Evolutionary conservation across 2,888 invertebrate species (phyloP).

Genomic region (Tetragnatha montana): DNA sequence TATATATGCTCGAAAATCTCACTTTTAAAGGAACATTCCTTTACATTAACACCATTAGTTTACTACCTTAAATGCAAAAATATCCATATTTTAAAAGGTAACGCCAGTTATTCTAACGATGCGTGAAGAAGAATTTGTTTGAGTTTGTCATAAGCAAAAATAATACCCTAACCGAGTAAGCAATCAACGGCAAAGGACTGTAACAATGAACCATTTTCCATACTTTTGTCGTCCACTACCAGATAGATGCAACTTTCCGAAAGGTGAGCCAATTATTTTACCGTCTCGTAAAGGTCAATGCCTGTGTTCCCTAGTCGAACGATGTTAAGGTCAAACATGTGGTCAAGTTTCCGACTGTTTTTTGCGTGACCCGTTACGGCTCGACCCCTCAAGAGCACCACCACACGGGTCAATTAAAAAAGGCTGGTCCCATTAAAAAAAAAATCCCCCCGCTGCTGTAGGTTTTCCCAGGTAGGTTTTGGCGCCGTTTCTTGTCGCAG

Average conservation of each 20-base stretch:
- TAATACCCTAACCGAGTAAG: too few species aligned
- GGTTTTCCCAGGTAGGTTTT: conserved; percentile 29
- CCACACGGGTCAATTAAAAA: conserved; percentile 42
- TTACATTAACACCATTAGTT: too few species aligned
- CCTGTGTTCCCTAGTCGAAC: conserved; percentile 18
- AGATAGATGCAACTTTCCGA: neutral
- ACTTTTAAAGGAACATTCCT: too few species aligned
- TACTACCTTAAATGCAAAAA: too few species aligned
- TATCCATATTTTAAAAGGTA: too few species aligned
- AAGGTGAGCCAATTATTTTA: neutral
- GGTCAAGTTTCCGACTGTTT: conserved; percentile 6
- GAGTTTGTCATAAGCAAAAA: too few species aligned
- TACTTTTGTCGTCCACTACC: neutral
- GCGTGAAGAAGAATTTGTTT: too few species aligned
- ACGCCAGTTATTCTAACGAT: too few species aligned
- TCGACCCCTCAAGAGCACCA: neutral
- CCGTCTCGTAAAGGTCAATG: conserved; percentile 25
- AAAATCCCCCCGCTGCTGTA: neutral
- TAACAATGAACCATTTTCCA: neutral
- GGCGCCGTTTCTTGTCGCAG: conserved; percentile 34
- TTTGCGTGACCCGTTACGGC: conserved; percentile 59
- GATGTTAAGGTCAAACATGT: conserved; percentile 7
- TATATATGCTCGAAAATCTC: too few species aligned
- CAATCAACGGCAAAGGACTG: neutral
- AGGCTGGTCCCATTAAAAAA: neutral